Conservation (phyloP, 2,888 invertebrate genomes). For the Philonicus albiceps region DNA sequence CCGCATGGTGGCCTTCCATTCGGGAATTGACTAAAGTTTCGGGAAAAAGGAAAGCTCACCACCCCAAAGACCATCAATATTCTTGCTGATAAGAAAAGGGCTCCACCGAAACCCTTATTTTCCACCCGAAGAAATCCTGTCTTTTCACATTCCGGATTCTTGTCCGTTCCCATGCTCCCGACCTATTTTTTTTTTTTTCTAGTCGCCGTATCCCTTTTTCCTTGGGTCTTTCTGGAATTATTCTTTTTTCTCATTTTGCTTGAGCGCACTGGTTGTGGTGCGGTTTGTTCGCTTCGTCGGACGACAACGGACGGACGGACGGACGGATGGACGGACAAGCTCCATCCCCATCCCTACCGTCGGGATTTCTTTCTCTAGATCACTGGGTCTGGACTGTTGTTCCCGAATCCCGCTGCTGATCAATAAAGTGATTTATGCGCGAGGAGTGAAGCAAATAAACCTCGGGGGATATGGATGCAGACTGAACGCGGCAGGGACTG, state of each 20-base stretch:
- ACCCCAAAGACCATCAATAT: background rate
- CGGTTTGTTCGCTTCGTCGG: slow-evolving; percentile 2
- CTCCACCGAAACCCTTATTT: slow-evolving; percentile 1
- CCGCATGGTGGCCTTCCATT: background rate
- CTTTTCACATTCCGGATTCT: background rate
- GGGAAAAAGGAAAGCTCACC: background rate
- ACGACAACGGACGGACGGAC: background rate
- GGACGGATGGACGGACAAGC: background rate
- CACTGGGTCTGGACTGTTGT: background rate
- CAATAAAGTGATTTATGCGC: slow-evolving; percentile 44
- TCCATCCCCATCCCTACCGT: background rate
- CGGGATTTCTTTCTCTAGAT: background rate
- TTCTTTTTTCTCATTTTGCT: background rate
- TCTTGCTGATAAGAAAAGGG: background rate
- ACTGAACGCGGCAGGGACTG: background rate
- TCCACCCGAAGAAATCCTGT: slow-evolving; percentile 27
- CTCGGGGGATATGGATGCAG: slow-evolving; percentile 7
- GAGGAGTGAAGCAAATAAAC: slow-evolving; percentile 39
- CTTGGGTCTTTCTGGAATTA: background rate
- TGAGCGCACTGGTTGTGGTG: background rate
- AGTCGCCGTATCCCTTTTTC: too few relatives aligned
- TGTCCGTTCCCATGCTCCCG: background rate
- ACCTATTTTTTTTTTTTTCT: background rate
- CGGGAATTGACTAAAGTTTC: background rate
- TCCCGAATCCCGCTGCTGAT: background rate